Evolutionary conservation across 2,888 invertebrate genomes (phyloP), one percentile per base, ranked within the genome.

Genomic region (Nephrotoma flavescens): DNA sequence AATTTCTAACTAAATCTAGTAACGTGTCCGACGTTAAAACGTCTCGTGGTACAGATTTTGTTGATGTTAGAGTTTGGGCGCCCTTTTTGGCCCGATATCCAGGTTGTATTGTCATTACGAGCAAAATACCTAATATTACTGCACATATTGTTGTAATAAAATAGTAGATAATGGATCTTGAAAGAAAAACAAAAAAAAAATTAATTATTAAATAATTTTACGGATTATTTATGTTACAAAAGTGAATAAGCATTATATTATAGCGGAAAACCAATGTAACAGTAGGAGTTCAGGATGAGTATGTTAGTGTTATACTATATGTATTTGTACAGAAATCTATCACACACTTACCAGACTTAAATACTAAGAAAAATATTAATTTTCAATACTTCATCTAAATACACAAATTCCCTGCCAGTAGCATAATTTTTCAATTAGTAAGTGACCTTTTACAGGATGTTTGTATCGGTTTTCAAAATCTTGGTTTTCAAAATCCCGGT

Each of bases 91-190:
- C 92, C 87, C 93, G 92, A 84, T 92, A 92, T 6, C 97, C 99
- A 0, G 99, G 99, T 89, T 96, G 94, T 89, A 99, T 97, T 42
- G 96, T 94, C 87, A 96, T 94, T 87, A 98, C 98, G 89, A 99
- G 94, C 88, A 97, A 94, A 89, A 99, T 99, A 87, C 96, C 96
- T 90, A 98, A 93, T 89, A 98, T 93, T 88, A 99, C 98, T 4
- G 99, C 98, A 90, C 96, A 95, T 71, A 98, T 92, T 5, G 99
- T 99, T 19, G 99, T 99, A 86, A 95, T 93, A 92, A 97, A 95
- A 92, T 99, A 99, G 92, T 98, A 99, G 47, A 95, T 92, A 88
- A 99, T 96, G 31, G 98, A 97, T 86, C 98, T 94, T 83, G 94
- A 93, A 45, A 86, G 31, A 87, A 11, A 87, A 85, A 85, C 45